Conservation (phyloP, 2,888 invertebrate genomes). For the Trissoscelio sp. region DNA sequence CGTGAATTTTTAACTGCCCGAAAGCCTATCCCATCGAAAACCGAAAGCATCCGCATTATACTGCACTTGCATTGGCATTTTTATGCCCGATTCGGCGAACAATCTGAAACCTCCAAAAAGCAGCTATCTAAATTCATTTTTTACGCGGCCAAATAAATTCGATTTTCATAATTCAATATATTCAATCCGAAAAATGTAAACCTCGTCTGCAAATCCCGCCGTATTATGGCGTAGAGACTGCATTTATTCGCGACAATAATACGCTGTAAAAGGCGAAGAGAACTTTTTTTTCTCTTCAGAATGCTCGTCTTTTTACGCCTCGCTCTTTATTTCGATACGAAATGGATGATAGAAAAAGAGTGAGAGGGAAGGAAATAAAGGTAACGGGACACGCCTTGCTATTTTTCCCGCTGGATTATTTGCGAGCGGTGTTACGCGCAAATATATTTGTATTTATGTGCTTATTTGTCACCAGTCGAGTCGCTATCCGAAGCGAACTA, state of each 20-base stretch:
- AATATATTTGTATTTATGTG: constrained; percentile 63
- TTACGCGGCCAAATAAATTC: too few species aligned
- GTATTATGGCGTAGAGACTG: too few species aligned
- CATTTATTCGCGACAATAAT: constrained; percentile 32
- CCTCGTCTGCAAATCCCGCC: too few species aligned
- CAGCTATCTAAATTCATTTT: too few species aligned
- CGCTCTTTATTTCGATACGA: constrained; percentile 28
- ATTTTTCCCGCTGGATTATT: constrained; percentile 57
- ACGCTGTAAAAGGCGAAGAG: constrained; percentile 26
- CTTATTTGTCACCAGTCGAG: constrained; percentile 50
- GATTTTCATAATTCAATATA: too few species aligned
- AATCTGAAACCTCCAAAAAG: too few species aligned
- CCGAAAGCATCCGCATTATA: too few species aligned
- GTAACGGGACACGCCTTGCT: constrained; percentile 32
- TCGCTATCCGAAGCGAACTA: constrained; percentile 26
- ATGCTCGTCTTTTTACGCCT: constrained; percentile 13
- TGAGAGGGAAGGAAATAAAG: constrained; percentile 1
- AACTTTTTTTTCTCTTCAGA: neutral
- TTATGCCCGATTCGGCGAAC: too few species aligned
- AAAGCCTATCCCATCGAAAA: too few species aligned
- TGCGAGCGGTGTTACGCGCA: constrained; percentile 35
- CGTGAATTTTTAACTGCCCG: too few species aligned
- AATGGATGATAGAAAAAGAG: neutral
- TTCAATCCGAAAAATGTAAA: too few species aligned
- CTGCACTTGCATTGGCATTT: too few species aligned